phyloP scores from a whole-genome alignment of 1,140 invertebrate genomes.

The Drosophila orosa region DNA sequence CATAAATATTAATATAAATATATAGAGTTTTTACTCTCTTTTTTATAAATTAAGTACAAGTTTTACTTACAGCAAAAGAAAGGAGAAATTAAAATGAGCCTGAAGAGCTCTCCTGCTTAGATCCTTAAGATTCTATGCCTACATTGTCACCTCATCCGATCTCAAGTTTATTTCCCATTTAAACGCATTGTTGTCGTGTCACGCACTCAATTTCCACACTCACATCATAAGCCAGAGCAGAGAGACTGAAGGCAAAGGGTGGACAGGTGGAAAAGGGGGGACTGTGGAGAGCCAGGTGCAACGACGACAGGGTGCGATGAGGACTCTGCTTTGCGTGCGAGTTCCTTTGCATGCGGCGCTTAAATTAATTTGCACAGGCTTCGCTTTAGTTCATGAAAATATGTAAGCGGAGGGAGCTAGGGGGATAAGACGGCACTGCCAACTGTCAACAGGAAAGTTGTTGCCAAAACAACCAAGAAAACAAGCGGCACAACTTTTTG shows the following conservation, averaged over 20 bases:
- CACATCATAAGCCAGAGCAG: background rate
- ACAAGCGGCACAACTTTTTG: constrained; percentile 43
- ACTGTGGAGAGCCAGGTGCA: constrained; percentile 5
- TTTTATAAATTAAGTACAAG: too few relatives aligned
- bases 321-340: constrained; percentile 49
- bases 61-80: background rate
- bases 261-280: constrained; percentile 7
- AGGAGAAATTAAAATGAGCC: background rate
- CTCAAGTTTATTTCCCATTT: background rate
- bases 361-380: constrained; percentile 72
- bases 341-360: constrained; percentile 69
- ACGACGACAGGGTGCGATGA: constrained; percentile 47
- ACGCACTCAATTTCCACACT: constrained; percentile 19
- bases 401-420: constrained; percentile 23
- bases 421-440: constrained; percentile 9
- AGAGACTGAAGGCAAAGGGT: constrained; percentile 1
- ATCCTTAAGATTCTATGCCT: background rate
- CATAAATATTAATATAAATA: too few relatives aligned
- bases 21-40: too few relatives aligned
- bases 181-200: constrained; percentile 16
- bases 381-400: constrained; percentile 46
- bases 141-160: constrained; percentile 19
- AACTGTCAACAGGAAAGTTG: constrained; percentile 54
- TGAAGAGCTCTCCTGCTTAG: background rate
- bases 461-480: constrained; percentile 55